Evolutionary conservation across 2,888 invertebrate genomes (phyloP).

Genomic region (Drosophila lutescens): DNA sequence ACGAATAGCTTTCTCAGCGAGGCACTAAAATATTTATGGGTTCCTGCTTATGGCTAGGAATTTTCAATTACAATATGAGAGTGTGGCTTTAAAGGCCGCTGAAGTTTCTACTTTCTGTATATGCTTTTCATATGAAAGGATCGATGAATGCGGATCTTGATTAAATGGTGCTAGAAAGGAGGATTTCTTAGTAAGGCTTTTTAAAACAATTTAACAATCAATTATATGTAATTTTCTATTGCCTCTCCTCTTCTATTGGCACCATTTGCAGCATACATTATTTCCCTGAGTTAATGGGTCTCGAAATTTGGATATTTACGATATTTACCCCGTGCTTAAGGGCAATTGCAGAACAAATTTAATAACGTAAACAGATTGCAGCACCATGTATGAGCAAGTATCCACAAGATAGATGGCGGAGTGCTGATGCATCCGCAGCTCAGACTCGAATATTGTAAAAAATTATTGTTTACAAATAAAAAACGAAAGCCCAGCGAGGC

Average conservation of each 20-base stretch:
- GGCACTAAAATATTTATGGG: slow-evolving; percentile 50
- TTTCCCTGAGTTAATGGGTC: slow-evolving; percentile 6
- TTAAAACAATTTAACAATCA: too few relatives aligned
- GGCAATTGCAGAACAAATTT: slow-evolving; percentile 55
- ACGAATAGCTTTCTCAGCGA: slow-evolving; percentile 26
- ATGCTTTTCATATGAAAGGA: background rate
- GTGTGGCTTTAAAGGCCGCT: background rate
- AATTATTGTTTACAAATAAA: slow-evolving; percentile 73
- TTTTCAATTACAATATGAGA: slow-evolving; percentile 22
- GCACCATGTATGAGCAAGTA: slow-evolving; percentile 25
- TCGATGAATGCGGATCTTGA: slow-evolving; percentile 6
- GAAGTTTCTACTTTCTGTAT: background rate
- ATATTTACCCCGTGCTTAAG: slow-evolving; percentile 54
- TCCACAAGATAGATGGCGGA: slow-evolving; percentile 23
- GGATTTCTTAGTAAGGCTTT: background rate
- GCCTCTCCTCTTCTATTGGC: too few relatives aligned
- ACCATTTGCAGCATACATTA: too few relatives aligned
- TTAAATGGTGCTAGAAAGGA: background rate
- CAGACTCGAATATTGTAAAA: slow-evolving; percentile 54
- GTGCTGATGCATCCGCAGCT: slow-evolving; percentile 35
- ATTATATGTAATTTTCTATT: too few relatives aligned
- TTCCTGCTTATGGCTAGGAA: slow-evolving; percentile 39
- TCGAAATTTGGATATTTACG: slow-evolving; percentile 41
- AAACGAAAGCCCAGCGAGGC: slow-evolving; percentile 39
- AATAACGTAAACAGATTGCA: slow-evolving; percentile 61